Base-by-base conservation (phyloP, 2,797 vertebrate genomes). In the Melanotaenia parkinsoni region DNA sequence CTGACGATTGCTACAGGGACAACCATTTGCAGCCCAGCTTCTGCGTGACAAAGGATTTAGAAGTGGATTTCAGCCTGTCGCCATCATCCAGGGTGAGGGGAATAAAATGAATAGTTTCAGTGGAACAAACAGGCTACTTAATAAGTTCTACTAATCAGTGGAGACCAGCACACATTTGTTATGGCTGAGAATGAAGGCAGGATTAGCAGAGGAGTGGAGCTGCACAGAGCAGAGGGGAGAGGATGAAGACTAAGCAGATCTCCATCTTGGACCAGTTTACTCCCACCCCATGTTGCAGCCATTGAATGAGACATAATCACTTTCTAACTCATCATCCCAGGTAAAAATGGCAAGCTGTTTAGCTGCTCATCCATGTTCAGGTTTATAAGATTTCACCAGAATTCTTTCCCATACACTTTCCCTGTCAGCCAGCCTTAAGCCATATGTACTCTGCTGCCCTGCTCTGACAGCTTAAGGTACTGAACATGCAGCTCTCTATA, bases 401-500 rank as follows among this genome's bases (percentile, higher is more conserved):
- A 72, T 61, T 77, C 57, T 40, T 30, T 10, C 35, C 60, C 56
- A 63, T 40, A 72, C 53, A 32, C 18, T 32, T 75, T 24, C 37
- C 56, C 61, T 62, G 38, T 62, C 45, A 70, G 72, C 5, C 45
- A 53, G 62, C 57, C 12, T 20, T 7, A 32, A 73, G 72, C 51
- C 67, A 53, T 59, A 43, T 85, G 83, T 84, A 85, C 65, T 84
- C 68, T 32, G 24, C 77, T 81, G 89, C 79, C 85, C 80, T 75
- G 73, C 79, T 60, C 77, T 73, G 84, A 83, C 83, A 72, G 62
- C 33, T 35, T 5, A 47, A 75, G 78, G 82, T 64, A 75, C 65
- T 76, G 74, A 73, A 40, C 3, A 12, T 47, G 40, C 54, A 63
- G 20, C 45, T 26, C 40, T 24, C 47, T 4, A 18, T 7, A 37